A percentile compares a stretch with the other conserved stretches of the same genome.
These are phyloP conservation scores for Trissolcus brochymenae DNA, from an alignment of 2,888 invertebrate genomes.

Conservation along the genomic window DNA sequence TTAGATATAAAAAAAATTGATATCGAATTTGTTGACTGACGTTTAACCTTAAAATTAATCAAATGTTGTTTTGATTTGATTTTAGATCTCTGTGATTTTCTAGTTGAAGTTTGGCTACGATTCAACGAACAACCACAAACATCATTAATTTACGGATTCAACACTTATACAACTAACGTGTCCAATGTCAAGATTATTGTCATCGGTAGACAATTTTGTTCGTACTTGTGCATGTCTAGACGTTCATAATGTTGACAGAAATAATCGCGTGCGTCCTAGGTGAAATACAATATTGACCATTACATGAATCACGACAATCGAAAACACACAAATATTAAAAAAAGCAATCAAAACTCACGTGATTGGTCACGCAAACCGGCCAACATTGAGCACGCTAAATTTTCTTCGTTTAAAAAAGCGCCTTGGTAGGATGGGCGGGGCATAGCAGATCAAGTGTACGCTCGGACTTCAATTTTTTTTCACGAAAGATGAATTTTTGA, in stretches of 20 bases:
- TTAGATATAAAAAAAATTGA: no score
- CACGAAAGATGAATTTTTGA: neutral
- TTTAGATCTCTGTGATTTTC: neutral
- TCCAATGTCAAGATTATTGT: conserved; percentile 12
- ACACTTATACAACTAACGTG: neutral
- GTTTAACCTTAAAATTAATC: neutral
- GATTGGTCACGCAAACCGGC: conserved; percentile 45
- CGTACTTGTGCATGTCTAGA: conserved; percentile 14
- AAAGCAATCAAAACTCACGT: conserved; percentile 45
- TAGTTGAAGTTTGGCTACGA: no score
- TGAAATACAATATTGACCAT: conserved; percentile 36
- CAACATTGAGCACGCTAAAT: conserved; percentile 22
- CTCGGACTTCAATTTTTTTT: no score
- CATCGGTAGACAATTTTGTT: conserved; percentile 9
- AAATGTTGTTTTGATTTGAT: neutral
- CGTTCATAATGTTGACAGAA: conserved; percentile 35
- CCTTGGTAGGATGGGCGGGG: conserved; percentile 3
- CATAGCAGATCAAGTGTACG: neutral
- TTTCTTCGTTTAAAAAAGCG: conserved; percentile 23
- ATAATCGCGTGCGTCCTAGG: conserved; percentile 47
- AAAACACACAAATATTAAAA: conserved; percentile 32
- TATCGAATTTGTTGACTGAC: no score
- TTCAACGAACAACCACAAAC: no score
- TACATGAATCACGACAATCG: conserved; percentile 35
- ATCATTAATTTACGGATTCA: no score